A percentile compares a stretch with the other conserved stretches of the same genome.
Conservation (phyloP, 2,113 vertebrate genomes). For the Apteryx mantelli region DNA sequence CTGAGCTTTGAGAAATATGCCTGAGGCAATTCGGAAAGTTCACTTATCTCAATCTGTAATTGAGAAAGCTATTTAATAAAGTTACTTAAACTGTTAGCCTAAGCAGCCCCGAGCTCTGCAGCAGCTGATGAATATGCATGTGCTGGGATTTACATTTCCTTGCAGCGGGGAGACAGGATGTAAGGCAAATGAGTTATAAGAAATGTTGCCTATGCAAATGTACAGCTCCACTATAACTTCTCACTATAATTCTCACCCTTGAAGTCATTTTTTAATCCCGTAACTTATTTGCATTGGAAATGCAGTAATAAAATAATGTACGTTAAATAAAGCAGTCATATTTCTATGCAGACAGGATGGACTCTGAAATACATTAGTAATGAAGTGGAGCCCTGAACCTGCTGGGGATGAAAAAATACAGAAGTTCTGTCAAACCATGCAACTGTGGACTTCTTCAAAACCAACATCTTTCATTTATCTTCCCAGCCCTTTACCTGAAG, state of each 20-base stretch:
- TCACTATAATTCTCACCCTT: background rate
- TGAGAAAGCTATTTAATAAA: conserved; percentile 27
- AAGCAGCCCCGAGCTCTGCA: background rate
- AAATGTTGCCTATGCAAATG: conserved; percentile 50
- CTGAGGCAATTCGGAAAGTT: background rate
- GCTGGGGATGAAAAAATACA: accelerated
- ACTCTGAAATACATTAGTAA: background rate
- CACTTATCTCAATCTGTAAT: background rate
- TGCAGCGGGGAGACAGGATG: conserved; percentile 10
- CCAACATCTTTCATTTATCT: background rate
- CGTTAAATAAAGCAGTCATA: background rate
- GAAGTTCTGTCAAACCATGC: background rate
- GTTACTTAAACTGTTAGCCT: background rate
- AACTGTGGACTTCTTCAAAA: background rate
- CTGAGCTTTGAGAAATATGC: background rate
- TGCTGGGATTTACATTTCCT: background rate
- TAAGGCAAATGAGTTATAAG: conserved; percentile 52
- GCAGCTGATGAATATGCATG: conserved; percentile 41
- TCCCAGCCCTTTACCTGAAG: background rate
- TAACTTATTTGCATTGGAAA: conserved; percentile 55
- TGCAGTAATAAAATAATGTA: background rate
- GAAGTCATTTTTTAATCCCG: background rate
- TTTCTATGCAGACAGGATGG: background rate
- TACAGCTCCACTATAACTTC: background rate
- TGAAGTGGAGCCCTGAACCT: background rate